Evolutionary conservation across 2,888 invertebrate species (phyloP).

Genomic region (Spodoptera exigua): DNA sequence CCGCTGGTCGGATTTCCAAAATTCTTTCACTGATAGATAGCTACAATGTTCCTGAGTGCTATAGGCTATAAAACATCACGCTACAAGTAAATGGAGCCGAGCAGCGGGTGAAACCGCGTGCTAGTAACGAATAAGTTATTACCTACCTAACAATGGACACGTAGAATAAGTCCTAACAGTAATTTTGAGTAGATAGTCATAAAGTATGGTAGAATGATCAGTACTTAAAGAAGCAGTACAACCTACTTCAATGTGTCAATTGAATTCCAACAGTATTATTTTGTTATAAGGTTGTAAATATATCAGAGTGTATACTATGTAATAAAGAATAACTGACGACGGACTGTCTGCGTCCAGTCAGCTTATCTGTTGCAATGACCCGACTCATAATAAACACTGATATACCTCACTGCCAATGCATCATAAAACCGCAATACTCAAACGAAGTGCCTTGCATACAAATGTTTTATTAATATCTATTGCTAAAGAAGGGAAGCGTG

Average conservation of each 20-base stretch:
- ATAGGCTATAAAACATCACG: no score
- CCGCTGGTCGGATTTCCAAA: no score
- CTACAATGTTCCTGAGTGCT: no score
- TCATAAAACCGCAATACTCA: constrained; percentile 31
- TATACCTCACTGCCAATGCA: constrained; percentile 19
- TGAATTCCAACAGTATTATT: no score
- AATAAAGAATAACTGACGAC: constrained; percentile 66
- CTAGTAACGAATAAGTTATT: no score
- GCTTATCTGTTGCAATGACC: constrained; percentile 66
- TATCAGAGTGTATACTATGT: constrained; percentile 9
- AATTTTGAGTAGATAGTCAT: constrained; percentile 20
- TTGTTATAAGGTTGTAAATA: no score
- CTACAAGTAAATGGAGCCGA: no score
- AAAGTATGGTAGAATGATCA: constrained; percentile 30
- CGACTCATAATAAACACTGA: constrained; percentile 50
- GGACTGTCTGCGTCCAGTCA: constrained; percentile 67
- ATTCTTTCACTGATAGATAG: no score
- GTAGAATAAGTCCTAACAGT: constrained; percentile 2
- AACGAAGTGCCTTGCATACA: constrained; percentile 8
- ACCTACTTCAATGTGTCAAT: no score
- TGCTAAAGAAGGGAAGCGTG: constrained; percentile 9
- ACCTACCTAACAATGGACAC: constrained; percentile 5
- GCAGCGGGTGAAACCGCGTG: no score
- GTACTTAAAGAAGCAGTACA: no score
- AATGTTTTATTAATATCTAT: constrained; percentile 3